Conservation (phyloP, 2,888 invertebrate genomes). For the Cremastobaeus sp. region DNA sequence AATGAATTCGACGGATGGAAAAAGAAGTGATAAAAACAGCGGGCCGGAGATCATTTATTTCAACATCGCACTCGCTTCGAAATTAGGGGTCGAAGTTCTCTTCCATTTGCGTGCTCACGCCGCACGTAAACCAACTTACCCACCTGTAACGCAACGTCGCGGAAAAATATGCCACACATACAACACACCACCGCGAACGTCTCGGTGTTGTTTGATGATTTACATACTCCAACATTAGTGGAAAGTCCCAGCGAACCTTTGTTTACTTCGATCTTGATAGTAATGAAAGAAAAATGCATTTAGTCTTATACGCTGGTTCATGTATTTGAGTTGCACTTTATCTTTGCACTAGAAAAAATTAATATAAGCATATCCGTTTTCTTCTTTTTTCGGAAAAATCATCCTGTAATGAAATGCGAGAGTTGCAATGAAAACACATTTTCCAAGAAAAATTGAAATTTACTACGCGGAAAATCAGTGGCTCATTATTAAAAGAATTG, state of each 20-base stretch:
- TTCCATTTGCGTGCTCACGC: constrained; percentile 52
- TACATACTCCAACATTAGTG: constrained; percentile 64
- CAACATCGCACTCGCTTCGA: constrained; percentile 34
- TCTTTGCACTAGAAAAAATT: constrained; percentile 16
- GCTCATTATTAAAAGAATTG: too few species aligned
- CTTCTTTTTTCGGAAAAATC: constrained; percentile 2
- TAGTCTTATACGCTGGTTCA: constrained; percentile 37
- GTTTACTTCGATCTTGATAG: constrained; percentile 64
- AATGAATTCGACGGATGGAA: constrained; percentile 17
- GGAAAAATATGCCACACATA: constrained; percentile 54
- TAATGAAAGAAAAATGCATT: constrained; percentile 52
- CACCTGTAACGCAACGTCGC: constrained; percentile 57
- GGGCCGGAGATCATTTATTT: constrained; percentile 44
- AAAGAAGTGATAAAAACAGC: constrained; percentile 13
- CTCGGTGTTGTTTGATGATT: constrained; percentile 66
- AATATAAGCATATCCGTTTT: constrained; percentile 8
- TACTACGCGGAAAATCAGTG: too few species aligned
- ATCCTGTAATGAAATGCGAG: too few species aligned
- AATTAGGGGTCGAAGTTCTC: constrained; percentile 50
- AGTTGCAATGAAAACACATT: too few species aligned
- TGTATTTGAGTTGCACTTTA: constrained; percentile 39
- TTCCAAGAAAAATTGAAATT: too few species aligned
- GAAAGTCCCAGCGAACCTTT: constrained; percentile 53
- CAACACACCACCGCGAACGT: constrained; percentile 51
- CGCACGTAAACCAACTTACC: constrained; percentile 35